Evolutionary conservation across 2,113 vertebrate genomes (phyloP).

Genomic region (Lophura nycthemera): DNA sequence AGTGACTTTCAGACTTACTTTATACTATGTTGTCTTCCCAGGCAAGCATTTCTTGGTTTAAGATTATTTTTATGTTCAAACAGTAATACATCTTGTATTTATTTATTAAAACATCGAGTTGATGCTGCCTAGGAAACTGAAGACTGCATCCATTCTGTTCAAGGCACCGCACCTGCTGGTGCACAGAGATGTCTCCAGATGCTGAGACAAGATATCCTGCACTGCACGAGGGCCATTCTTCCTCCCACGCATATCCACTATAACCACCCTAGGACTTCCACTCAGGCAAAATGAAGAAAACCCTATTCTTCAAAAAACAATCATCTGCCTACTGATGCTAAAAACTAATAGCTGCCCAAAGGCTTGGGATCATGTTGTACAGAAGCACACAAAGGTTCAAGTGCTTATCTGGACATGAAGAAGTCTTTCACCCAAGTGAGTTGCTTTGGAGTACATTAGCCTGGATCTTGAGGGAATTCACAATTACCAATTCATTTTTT

Average conservation of each 20-base stretch:
- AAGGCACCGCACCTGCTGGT: neutral
- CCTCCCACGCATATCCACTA: neutral
- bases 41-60: conserved; percentile 17
- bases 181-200: neutral
- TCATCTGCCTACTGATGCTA: neutral
- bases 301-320: rapidly evolving
- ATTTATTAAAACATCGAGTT: neutral
- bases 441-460: neutral
- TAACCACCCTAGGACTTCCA: neutral
- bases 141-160: neutral
- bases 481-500: neutral
- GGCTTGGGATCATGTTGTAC: neutral
- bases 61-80: conserved; percentile 58
- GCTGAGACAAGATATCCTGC: neutral
- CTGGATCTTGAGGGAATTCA: neutral
- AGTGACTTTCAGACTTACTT: conserved; percentile 69
- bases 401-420: neutral
- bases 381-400: neutral
- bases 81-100: neutral
- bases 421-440: neutral
- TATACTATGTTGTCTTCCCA: conserved; percentile 59
- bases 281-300: neutral
- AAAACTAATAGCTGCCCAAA: neutral
- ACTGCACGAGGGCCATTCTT: neutral
- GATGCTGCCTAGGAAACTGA: conserved; percentile 46